phyloP scores from a whole-genome alignment of 37 sponge, comb jelly and placozoan genomes.

The Geodia barretti region DNA sequence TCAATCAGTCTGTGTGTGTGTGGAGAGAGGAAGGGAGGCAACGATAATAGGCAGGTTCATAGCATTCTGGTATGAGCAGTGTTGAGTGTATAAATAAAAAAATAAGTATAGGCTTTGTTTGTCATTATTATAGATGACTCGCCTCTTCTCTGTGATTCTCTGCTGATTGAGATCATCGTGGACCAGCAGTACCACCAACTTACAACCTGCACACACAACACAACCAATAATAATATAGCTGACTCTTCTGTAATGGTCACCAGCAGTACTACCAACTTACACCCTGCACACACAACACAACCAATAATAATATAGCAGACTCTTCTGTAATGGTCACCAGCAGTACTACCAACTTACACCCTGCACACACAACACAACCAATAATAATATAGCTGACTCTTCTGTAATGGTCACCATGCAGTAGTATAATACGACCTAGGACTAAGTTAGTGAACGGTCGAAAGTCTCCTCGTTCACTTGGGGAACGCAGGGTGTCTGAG shows the following conservation, averaged over 20 bases:
- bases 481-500: slow-evolving; percentile 31
- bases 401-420: not conserved
- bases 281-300: not conserved
- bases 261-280: slow-evolving; percentile 21
- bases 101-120: too few relatives aligned
- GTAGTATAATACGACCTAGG: not conserved
- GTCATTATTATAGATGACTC: slow-evolving; percentile 2
- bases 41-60: too few relatives aligned
- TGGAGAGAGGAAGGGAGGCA: not conserved
- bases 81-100: too few relatives aligned
- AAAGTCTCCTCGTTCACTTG: slow-evolving; percentile 26
- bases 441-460: slow-evolving; percentile 6
- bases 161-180: slow-evolving; percentile 10
- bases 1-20: slow-evolving; percentile 35
- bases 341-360: slow-evolving; percentile 4
- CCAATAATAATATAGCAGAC: not conserved
- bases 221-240: too few relatives aligned
- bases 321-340: not conserved
- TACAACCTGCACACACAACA: slow-evolving; percentile 3
- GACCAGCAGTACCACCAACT: slow-evolving; percentile 31
- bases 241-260: slow-evolving; percentile 1
- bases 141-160: slow-evolving; percentile 28
- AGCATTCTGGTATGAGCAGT: too few relatives aligned
- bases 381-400: not conserved
- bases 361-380: not conserved